Percentiles rank a stretch among this genome's conserved stretches.
These are phyloP conservation scores for Heterotilapia buettikoferi DNA, from an alignment of 2,113 vertebrate species.

Conservation along the genomic window DNA sequence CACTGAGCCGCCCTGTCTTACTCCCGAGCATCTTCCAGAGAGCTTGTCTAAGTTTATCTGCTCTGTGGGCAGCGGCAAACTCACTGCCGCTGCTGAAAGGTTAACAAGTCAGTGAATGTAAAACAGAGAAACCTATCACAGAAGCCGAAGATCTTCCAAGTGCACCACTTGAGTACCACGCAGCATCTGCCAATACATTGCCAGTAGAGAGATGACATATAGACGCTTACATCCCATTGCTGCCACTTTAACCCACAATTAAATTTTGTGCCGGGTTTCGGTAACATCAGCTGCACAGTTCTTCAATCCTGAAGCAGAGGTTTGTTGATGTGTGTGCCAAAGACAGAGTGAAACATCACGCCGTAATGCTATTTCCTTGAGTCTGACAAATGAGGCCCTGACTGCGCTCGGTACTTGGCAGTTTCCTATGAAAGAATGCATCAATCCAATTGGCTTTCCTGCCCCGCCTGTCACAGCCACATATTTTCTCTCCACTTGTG, in stretches of 20 bases:
- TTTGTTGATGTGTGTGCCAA: slow-evolving; percentile 21
- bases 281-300: neutral
- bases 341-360: slow-evolving; percentile 51
- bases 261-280: neutral
- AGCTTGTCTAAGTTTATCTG: slow-evolving; percentile 12
- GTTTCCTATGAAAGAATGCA: slow-evolving; percentile 59
- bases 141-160: neutral
- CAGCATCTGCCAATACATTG: neutral
- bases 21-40: slow-evolving; percentile 26
- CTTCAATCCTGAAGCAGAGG: neutral
- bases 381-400: slow-evolving; percentile 64
- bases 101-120: slow-evolving; percentile 18
- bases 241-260: neutral
- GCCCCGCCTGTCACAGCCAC: slow-evolving; percentile 16
- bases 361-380: slow-evolving; percentile 48
- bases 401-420: slow-evolving; percentile 41
- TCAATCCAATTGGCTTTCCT: slow-evolving; percentile 58
- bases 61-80: slow-evolving; percentile 4
- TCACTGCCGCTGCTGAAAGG: slow-evolving; percentile 7
- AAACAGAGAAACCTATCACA: neutral
- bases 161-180: neutral
- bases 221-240: neutral
- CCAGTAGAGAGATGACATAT: neutral
- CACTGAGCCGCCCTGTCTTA: slow-evolving; percentile 23
- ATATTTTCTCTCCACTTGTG: neutral